Conservation (phyloP, 2,113 vertebrate genomes). For the Odocoileus virginianus region DNA sequence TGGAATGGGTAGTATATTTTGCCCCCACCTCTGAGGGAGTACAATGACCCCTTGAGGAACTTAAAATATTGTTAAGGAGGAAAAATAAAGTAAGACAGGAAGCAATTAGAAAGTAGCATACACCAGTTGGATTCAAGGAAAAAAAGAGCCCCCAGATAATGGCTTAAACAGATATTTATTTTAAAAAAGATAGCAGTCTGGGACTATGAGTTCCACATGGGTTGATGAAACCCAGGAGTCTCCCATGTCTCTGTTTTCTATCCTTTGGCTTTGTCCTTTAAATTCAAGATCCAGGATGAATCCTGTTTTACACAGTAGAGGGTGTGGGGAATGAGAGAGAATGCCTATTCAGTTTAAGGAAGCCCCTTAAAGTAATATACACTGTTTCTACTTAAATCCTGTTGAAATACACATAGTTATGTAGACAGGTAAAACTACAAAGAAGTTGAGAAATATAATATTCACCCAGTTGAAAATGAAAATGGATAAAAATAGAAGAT, state of each 20-base stretch:
- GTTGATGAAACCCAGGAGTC: neutral
- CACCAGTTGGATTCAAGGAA: neutral
- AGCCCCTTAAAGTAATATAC: neutral
- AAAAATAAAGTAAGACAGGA: neutral
- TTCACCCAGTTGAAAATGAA: neutral
- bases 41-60: neutral
- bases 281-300: neutral
- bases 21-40: neutral
- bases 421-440: neutral
- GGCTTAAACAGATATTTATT: neutral
- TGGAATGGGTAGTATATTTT: neutral
- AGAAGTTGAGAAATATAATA: neutral
- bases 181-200: neutral
- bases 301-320: neutral
- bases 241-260: neutral
- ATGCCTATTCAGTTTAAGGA: neutral
- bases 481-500: neutral
- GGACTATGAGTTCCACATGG: neutral
- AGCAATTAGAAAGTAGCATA: neutral
- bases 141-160: neutral
- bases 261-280: neutral
- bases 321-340: rapidly evolving
- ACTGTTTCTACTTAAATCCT: neutral
- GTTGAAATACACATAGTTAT: neutral
- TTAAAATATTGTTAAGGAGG: neutral